Conservation (phyloP, 2,797 vertebrate genomes). For the Chrosomus eos region DNA sequence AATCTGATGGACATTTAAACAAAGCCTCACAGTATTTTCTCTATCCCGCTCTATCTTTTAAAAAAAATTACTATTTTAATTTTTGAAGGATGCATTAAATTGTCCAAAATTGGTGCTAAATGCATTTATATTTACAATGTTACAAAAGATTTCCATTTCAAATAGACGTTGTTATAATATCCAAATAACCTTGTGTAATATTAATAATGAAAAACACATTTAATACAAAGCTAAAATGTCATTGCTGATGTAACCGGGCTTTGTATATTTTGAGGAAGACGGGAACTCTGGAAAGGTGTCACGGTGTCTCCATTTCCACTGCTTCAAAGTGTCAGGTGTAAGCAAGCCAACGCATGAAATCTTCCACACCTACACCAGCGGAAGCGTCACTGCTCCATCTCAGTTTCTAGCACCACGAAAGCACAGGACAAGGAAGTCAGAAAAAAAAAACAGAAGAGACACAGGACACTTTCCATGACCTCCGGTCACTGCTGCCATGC, state of each 20-base stretch:
- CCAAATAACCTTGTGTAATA: neutral
- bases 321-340: slow-evolving; percentile 18
- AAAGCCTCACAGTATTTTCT: neutral
- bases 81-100: neutral
- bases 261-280: neutral
- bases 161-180: neutral
- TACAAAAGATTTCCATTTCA: neutral
- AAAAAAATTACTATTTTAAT: neutral
- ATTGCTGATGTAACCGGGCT: neutral
- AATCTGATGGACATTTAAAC: neutral
- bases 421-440: slow-evolving; percentile 4
- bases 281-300: neutral
- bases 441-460: neutral
- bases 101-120: neutral
- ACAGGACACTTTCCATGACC: slow-evolving; percentile 12
- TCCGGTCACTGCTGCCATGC: slow-evolving; percentile 20
- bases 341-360: slow-evolving; percentile 10
- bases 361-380: neutral
- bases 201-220: neutral
- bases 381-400: neutral
- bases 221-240: neutral
- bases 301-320: slow-evolving; percentile 4
- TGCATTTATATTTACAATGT: neutral
- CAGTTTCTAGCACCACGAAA: neutral
- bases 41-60: neutral